These are phyloP conservation scores for Rhabditoides inermis DNA, from an alignment of 2,888 invertebrate genomes.

Conservation along the genomic window DNA sequence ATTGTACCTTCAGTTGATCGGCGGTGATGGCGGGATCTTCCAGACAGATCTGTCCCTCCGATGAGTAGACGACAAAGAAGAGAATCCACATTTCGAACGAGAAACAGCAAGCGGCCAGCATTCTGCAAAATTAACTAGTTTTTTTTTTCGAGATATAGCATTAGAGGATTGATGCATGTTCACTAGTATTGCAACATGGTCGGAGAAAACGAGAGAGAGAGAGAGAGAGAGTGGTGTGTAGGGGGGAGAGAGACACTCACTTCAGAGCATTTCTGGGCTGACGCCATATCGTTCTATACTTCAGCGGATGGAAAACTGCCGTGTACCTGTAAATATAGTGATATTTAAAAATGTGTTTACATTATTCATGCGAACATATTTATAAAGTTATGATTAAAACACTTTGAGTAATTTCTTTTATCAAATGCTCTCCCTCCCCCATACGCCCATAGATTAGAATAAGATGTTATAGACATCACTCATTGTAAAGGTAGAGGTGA, in stretches of 20 bases:
- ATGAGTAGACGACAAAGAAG: conserved; percentile 33
- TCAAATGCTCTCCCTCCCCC: no score
- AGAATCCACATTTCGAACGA: conserved; percentile 38
- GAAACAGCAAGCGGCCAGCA: conserved; percentile 21
- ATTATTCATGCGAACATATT: no score
- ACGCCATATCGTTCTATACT: conserved; percentile 45
- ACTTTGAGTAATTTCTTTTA: no score
- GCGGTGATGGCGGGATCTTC: conserved; percentile 12
- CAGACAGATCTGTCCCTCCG: conserved; percentile 14
- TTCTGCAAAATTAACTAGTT: conserved; percentile 12
- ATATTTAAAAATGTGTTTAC: no score
- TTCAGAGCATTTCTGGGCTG: conserved; percentile 45
- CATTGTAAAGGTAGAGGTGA: no score
- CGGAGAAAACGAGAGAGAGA: not conserved
- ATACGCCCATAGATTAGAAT: no score
- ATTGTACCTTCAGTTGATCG: conserved; percentile 11
- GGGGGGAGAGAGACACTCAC: no score
- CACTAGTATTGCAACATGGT: no score
- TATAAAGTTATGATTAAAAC: no score
- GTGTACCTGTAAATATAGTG: conserved; percentile 28
- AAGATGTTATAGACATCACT: no score
- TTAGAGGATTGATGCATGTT: no score
- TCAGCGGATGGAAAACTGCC: conserved; percentile 47
- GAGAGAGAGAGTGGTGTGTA: not conserved
- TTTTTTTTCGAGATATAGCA: no score